Evolutionary conservation across 2,113 vertebrate genomes (phyloP), one percentile per base, ranked within the genome.

Genomic region (Thomomys bottae): DNA sequence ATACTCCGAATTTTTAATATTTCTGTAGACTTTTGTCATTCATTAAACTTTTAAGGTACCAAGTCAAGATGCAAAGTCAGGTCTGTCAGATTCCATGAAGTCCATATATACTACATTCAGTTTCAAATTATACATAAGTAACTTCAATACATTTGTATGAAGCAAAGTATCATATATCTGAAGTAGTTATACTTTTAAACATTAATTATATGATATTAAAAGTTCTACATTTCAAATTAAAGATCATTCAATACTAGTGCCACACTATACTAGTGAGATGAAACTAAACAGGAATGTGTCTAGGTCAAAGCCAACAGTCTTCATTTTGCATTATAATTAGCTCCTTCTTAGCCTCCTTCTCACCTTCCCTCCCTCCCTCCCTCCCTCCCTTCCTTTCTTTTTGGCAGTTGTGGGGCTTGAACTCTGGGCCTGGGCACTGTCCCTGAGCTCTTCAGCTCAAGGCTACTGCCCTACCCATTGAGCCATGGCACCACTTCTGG

Each of bases 141-240:
- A 89, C 14, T 63, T 84, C 28, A 72, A 76, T 78, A 36, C 94
- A 64, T 54, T 71, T 87, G 45, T 30, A n/a, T 26, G 21, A 85
- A 68, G 42, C 54, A 89, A 87, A 81, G 88, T 81, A 73, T n/a
- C 88, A 61, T 87, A 54, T 79, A 92, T 80, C 12, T 87, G 26
- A 93, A 89, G 80, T 80, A 67, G 32, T 77, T n/a, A 81, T 71
- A 71, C 23, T 93, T 96, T 71, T 6, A 94, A 94, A 93, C 92
- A 77, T 85, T 79, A 34, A 93, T 84, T 91, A 93, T 57, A 91
- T 77, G 38, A 85, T 93, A 71, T 88, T 94, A 76, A 79, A 95
- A 94, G 61, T 93, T 96, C 61, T 94, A 87, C 67, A 42, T 38
- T 93, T 91, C 88, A 93, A 88, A 92, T 57, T 89, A 81, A 92